Base-by-base conservation (phyloP, 2,888 invertebrate genomes). In the Antheraea yamamai region DNA sequence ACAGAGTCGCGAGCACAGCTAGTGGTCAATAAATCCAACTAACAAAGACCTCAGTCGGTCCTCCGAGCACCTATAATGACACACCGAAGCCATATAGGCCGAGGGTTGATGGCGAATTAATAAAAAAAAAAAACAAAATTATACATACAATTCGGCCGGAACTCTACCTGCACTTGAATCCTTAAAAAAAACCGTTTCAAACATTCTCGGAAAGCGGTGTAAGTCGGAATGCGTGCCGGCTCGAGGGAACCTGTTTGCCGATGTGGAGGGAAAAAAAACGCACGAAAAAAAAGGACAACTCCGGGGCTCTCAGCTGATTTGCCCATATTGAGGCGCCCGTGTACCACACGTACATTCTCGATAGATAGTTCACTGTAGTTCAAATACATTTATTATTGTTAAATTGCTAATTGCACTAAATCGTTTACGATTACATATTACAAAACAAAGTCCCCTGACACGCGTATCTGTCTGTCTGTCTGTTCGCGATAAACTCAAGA, bases 191-290 rank as follows among this genome's bases (percentile, higher is more conserved):
- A 70, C 70, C 70, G 70, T 70, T 70, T 70, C 39, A 70, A 39
- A 39, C 39, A 70, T 70, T 70, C 70, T 70, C n/a, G n/a, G 70
- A 70, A 70, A 35, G 70, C 70, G 70, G 70, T n/a, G 39, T 70
- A 39, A 70, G 70, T 39, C 20, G 39, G 70, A 70, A 70, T 70
- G 68, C 68, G 26, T 35, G 70, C 70, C 39, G 70, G 70, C 64
- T 26, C 30, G 64, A 26, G 64, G 39, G 39, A 39, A 70, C 70
- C 70, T 70, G 70, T 70, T 39, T 20, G 6, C 77, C 64, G 64
- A 66, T 66, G 16, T 26, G n/a, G 8, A 64, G 8, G 23, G n/a
- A 66, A 66, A 66, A 66, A 66, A 66, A 66, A 66, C 16, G 20
- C 64, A 66, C 26, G 20, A 16, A 30, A 66, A 66, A 58, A 66